Conservation (phyloP, 2,113 vertebrate genomes). For the Phrynosoma platyrhinos region DNA sequence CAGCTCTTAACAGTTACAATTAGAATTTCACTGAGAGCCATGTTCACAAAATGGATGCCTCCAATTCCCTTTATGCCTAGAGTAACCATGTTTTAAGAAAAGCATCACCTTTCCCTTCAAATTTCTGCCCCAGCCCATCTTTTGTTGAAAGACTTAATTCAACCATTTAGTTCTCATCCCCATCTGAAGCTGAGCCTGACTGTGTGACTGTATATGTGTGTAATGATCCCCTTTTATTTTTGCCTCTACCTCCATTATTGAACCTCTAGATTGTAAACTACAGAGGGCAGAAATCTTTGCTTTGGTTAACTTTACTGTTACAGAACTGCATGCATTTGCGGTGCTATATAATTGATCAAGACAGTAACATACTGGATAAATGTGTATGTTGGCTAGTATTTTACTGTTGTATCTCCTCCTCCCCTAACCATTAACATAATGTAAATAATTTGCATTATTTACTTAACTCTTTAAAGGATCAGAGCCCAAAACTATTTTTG, state of each 20-base stretch:
- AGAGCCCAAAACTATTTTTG: background rate
- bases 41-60: background rate
- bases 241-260: background rate
- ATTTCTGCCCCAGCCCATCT: background rate
- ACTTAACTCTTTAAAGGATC: background rate
- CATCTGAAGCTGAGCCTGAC: background rate
- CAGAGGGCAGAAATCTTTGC: background rate
- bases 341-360: background rate
- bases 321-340: background rate
- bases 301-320: background rate
- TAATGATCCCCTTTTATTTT: background rate
- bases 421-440: background rate
- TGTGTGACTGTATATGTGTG: background rate
- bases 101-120: background rate
- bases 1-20: background rate
- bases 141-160: background rate
- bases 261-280: background rate
- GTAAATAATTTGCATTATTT: background rate
- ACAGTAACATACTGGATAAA: background rate
- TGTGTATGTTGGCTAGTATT: background rate
- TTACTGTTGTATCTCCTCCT: background rate
- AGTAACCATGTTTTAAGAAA: background rate
- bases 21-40: background rate
- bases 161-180: no score
- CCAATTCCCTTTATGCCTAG: background rate